A percentile compares a stretch with the other conserved stretches of the same genome.
phyloP scores from a whole-genome alignment of 2,888 invertebrate genomes.

The Micoletzkya japonica region DNA sequence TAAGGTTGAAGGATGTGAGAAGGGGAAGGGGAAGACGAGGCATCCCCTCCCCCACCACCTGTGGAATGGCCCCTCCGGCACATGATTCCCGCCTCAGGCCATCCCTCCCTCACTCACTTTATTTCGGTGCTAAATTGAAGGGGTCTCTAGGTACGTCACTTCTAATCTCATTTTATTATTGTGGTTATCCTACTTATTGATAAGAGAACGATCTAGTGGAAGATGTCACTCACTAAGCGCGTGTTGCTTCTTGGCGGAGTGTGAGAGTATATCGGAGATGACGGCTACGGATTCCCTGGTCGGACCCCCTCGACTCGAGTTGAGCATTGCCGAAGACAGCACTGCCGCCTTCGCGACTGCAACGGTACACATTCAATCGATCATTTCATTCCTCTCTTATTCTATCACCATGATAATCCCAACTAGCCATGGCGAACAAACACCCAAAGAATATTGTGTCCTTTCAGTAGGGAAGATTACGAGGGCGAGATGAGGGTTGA shows the following conservation, averaged over 20 bases:
- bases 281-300: constrained; percentile 49
- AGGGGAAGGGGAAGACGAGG: background rate
- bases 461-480: too few species aligned
- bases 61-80: background rate
- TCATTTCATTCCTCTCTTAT: too few species aligned
- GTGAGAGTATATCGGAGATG: constrained; percentile 47
- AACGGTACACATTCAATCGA: background rate
- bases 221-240: constrained; percentile 13
- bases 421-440: too few species aligned
- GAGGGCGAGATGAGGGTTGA: too few species aligned
- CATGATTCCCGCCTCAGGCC: background rate
- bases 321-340: constrained; percentile 52
- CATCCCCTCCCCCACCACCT: background rate
- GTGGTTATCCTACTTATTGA: too few species aligned
- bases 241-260: constrained; percentile 11
- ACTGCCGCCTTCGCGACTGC: constrained; percentile 59
- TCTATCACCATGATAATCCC: too few species aligned
- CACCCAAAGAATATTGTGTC: too few species aligned
- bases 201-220: background rate
- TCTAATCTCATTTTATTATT: background rate
- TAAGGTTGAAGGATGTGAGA: background rate
- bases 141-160: background rate
- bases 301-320: constrained; percentile 30
- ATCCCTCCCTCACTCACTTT: background rate
- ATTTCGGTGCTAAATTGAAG: background rate